Evolutionary conservation across 2,113 vertebrate species (phyloP).

Genomic region (Cyprinodon variegatus): DNA sequence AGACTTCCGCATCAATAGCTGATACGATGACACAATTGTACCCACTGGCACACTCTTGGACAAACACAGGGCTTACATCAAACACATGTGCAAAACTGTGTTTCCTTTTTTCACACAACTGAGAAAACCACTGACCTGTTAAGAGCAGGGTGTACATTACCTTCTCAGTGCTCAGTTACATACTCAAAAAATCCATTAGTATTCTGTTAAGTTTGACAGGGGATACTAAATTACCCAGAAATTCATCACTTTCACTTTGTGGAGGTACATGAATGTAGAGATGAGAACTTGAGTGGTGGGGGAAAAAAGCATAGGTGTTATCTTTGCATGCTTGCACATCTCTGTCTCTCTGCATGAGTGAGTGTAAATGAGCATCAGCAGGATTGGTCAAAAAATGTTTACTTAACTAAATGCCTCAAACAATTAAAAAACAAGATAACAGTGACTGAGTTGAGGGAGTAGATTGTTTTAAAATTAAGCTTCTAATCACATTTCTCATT

Average conservation of each 20-base stretch:
- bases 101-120: slow-evolving; percentile 37
- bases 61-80: slow-evolving; percentile 13
- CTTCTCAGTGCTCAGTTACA: slow-evolving; percentile 59
- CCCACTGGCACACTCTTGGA: slow-evolving; percentile 13
- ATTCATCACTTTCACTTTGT: slow-evolving; percentile 65
- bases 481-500: slow-evolving; percentile 10
- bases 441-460: not conserved
- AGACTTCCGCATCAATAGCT: slow-evolving; percentile 31
- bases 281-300: slow-evolving; percentile 24
- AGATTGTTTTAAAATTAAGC: not conserved
- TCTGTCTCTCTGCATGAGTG: not conserved
- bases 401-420: not conserved
- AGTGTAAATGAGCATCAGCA: not conserved
- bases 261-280: not conserved
- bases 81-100: slow-evolving; percentile 5
- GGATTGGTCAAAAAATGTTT: not conserved
- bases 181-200: slow-evolving; percentile 68
- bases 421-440: not conserved
- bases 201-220: slow-evolving; percentile 59
- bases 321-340: slow-evolving; percentile 8
- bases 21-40: slow-evolving; percentile 25
- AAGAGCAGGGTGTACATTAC: slow-evolving; percentile 63
- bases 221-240: slow-evolving; percentile 52
- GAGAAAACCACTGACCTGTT: slow-evolving; percentile 59
- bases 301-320: slow-evolving; percentile 19